Base-by-base conservation (phyloP, 2,888 invertebrate species). In the Elysia crispata region DNA sequence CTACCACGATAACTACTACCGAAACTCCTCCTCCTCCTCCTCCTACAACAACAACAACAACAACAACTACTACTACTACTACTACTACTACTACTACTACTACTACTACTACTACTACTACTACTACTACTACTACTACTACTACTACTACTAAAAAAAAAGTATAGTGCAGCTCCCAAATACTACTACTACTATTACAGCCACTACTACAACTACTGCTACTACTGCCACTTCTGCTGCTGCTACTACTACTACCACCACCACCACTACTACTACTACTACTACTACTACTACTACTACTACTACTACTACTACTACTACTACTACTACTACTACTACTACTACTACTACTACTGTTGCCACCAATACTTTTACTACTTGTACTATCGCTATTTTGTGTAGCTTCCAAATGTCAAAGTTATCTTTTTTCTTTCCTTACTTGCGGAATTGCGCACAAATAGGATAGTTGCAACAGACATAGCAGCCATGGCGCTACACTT, bases 91-190 rank as follows among this genome's bases (percentile, higher is more conserved):
- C 54, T 54, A 54, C 54, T 54, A 54, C 54, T 54, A 54, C 54
- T 54, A 54, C 54, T 15, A 54, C 54, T 15, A 54, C 54, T 15
- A 54, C 54, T 15, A 54, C 54, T 15, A 54, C 54, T 54, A 54
- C 54, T 54, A 54, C 54, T 60, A 60, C 60, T 60, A 60, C 60
- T 60, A 60, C 60, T 60, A 60, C 60, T 60, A 60, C 60, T 60
- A 60, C 60, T 60, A 60, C 60, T 60, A 60, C 60, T 60, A 60
- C 60, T 60, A 60, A 3, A 8, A 60, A 3, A 8, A 60, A n/a
- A n/a, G n/a, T n/a, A n/a, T n/a, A n/a, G n/a, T n/a, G n/a, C n/a
- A n/a, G n/a, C n/a, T n/a, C n/a, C n/a, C n/a, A n/a, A n/a, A n/a
- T n/a, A 54, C 20, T 54, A 54, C 20, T 54, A 54, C 20, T 15